These are phyloP conservation scores for Salmo trutta DNA, from an alignment of 2,797 vertebrate genomes.

Conservation along the genomic window DNA sequence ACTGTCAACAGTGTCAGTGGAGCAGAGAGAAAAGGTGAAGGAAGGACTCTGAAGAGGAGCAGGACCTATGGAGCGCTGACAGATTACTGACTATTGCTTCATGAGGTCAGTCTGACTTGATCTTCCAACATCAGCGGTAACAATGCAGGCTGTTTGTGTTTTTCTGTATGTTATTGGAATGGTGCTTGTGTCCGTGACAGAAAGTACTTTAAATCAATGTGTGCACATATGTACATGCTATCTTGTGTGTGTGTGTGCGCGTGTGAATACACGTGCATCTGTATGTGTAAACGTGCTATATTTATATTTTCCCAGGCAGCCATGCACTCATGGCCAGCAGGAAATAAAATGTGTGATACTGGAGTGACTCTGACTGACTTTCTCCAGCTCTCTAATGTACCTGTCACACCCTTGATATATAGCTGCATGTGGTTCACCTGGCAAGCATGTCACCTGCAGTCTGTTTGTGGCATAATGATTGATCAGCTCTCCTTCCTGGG, in stretches of 20 bases:
- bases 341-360: slow-evolving; percentile 59
- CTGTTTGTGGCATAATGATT: slow-evolving; percentile 68
- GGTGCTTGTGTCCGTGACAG: not conserved
- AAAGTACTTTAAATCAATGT: not conserved
- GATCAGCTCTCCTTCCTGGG: slow-evolving; percentile 56
- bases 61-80: not conserved
- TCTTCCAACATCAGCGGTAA: not conserved
- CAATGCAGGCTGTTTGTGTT: not conserved
- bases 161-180: not conserved
- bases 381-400: slow-evolving; percentile 64
- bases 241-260: not conserved
- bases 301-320: slow-evolving; percentile 56
- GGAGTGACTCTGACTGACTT: slow-evolving; percentile 50
- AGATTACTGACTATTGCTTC: too few relatives aligned
- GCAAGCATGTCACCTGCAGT: slow-evolving; percentile 69
- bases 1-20: slow-evolving; percentile 3
- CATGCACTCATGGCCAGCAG: slow-evolving; percentile 42
- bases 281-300: slow-evolving; percentile 15
- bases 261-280: not conserved
- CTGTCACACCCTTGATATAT: slow-evolving; percentile 73
- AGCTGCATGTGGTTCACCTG: slow-evolving; percentile 74
- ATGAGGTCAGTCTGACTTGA: not conserved
- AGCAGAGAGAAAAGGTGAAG: not conserved
- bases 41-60: not conserved
- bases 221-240: too few relatives aligned